Evolutionary conservation across 92 coral and sea anemone species (phyloP).

Genomic region (Isaurus tuberculatus): DNA sequence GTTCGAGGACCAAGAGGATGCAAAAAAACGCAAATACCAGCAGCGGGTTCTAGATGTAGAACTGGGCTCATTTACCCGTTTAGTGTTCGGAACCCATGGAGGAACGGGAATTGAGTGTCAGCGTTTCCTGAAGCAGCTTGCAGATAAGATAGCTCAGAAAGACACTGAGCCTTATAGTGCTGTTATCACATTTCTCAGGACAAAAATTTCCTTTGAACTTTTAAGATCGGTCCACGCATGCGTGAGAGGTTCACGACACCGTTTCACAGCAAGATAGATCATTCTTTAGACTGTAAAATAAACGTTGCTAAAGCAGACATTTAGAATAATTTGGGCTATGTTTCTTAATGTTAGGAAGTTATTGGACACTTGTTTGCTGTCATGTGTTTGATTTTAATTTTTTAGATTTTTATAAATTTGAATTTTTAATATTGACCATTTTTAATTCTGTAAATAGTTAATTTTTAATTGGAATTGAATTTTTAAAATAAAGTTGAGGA

Average conservation of each 20-base stretch:
- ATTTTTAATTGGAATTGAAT: too few relatives aligned
- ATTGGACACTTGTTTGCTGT: background rate
- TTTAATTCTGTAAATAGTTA: too few relatives aligned
- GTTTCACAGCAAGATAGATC: slow-evolving; percentile 16
- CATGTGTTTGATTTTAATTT: background rate
- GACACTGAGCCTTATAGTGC: background rate
- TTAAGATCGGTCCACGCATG: slow-evolving; percentile 39
- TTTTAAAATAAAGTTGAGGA: too few relatives aligned
- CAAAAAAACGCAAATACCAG: background rate
- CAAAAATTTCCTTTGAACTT: slow-evolving; percentile 9
- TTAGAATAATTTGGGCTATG: too few relatives aligned
- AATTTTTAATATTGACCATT: too few relatives aligned
- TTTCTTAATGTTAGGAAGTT: background rate
- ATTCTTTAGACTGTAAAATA: too few relatives aligned
- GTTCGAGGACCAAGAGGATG: background rate
- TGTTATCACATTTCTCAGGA: slow-evolving; percentile 24
- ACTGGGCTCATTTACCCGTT: background rate
- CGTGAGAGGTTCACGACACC: slow-evolving; percentile 35
- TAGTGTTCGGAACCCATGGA: slow-evolving; percentile 15
- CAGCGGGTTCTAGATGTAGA: background rate
- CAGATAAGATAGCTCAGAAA: slow-evolving; percentile 15
- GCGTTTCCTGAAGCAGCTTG: slow-evolving; percentile 17
- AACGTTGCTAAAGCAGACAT: too few relatives aligned
- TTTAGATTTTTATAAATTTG: too few relatives aligned
- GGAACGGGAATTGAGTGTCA: slow-evolving; percentile 32